phyloP scores from a whole-genome alignment of 2,113 vertebrate species.

The Serinus canaria region DNA sequence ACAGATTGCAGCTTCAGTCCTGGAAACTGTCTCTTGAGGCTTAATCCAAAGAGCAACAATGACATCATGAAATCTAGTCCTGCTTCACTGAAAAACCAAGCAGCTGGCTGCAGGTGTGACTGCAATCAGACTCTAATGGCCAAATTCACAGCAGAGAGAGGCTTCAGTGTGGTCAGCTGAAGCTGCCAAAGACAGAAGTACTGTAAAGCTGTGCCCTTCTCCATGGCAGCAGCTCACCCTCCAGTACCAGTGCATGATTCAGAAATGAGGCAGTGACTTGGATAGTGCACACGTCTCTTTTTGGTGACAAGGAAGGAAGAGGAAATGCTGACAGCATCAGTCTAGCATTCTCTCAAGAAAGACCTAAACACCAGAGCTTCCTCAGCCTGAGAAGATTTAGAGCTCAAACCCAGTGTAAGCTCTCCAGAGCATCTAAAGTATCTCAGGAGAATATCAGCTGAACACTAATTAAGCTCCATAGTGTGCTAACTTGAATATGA shows the following conservation, averaged over 20 bases:
- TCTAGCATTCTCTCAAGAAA: not conserved
- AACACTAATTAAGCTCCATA: not conserved
- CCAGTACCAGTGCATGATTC: fast-evolving
- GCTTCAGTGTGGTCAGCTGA: not conserved
- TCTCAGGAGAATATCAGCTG: not conserved
- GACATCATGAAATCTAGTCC: not conserved
- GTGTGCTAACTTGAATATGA: not conserved
- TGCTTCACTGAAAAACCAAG: not conserved
- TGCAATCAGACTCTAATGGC: not conserved
- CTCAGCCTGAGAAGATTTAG: not conserved
- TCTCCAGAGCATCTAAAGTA: not conserved
- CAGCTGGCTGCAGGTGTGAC: not conserved
- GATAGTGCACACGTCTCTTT: fast-evolving
- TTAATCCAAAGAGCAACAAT: not conserved
- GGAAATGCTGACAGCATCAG: not conserved
- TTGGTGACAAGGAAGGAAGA: not conserved
- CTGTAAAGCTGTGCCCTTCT: not conserved
- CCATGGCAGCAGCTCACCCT: not conserved
- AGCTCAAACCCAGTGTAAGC: not conserved
- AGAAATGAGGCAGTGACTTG: not conserved
- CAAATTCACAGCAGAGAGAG: not conserved
- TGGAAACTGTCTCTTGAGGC: conserved; percentile 4
- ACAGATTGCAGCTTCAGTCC: not conserved
- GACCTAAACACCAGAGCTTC: not conserved
- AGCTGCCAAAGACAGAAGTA: not conserved